phyloP scores from a whole-genome alignment of 2,113 vertebrate species.

The Sakesphorus luctuosus region DNA sequence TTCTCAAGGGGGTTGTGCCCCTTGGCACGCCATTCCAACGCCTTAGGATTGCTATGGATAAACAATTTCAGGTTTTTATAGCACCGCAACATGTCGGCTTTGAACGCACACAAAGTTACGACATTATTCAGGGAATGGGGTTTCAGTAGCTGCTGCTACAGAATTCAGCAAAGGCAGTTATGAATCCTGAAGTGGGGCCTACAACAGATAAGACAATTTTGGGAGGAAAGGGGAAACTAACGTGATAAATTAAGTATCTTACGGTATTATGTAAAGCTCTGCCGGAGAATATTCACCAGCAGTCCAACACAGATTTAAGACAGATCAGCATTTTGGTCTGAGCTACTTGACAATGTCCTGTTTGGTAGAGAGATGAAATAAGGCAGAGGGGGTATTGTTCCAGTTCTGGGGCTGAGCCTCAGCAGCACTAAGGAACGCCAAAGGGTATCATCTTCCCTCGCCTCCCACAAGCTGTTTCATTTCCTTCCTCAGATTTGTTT shows the following conservation, averaged over 20 bases:
- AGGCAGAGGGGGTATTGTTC: conserved; percentile 67
- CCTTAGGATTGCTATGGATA: background rate
- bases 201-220: conserved; percentile 20
- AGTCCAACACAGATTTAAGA: conserved; percentile 41
- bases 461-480: conserved; percentile 56
- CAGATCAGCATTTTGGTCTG: conserved; percentile 59
- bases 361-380: conserved; percentile 64
- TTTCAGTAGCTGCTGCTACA: background rate
- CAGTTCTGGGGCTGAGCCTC: conserved; percentile 68
- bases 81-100: background rate
- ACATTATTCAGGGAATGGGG: background rate
- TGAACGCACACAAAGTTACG: background rate
- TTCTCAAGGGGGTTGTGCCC: background rate
- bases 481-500: conserved; percentile 67
- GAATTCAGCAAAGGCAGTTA: conserved; percentile 25
- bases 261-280: conserved; percentile 25
- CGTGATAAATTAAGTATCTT: conserved; percentile 24
- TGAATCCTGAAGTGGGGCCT: conserved; percentile 33
- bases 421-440: conserved; percentile 50
- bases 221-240: conserved; percentile 38
- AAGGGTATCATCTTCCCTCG: conserved; percentile 15
- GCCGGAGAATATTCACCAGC: background rate
- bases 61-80: background rate
- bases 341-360: conserved; percentile 67
- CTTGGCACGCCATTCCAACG: background rate